Base-by-base conservation (phyloP, 2,797 vertebrate genomes). In the Pagetopsis macropterus region DNA sequence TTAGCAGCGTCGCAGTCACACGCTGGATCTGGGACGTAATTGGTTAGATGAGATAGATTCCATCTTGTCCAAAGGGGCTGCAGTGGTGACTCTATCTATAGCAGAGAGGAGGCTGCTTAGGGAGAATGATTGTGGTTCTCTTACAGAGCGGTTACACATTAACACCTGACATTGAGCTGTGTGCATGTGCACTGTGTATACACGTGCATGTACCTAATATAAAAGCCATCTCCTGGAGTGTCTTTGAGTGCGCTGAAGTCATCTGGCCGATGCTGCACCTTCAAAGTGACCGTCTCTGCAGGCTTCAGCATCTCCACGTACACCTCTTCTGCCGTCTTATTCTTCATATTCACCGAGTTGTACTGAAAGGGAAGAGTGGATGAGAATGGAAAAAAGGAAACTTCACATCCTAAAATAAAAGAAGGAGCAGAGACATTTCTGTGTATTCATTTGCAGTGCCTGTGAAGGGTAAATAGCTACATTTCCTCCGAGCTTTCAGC, bases 291-390 rank as follows among this genome's bases (percentile, higher is more conserved):
- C 0, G 94, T 91, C 77, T 98, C 97, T 17, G 93, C 94, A 31
- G 97, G 96, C 80, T 98, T 99, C 84, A 98, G 87, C 97, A 99
- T 97, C 93, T 99, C 97, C 37, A 99, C 95, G 1, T 99, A 99
- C 71, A 97, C 96, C 81, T 99, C 97, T 76, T 99, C 98, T 11
- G 96, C 96, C 0, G 97, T 99, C 93, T 95, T 97, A 84, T 93
- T 96, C 86, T 95, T 95, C 94, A 98, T 94, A 60, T 95, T 95
- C 91, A 97, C 94, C 10, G 93, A 93, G 49, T 96, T 96, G 64
- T 97, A 99, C 97, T 99, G 90, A 72, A 80, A 79, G 63, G 79
- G 4, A 78, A 63, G 44, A 45, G 3, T 19, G 1, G 15, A 14
- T 17, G 72, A 17, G 65, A 9, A 19, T 1, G 3, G 12, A 49